Conservation (phyloP, 2,797 vertebrate species). For the Sebastes melanostomus region DNA sequence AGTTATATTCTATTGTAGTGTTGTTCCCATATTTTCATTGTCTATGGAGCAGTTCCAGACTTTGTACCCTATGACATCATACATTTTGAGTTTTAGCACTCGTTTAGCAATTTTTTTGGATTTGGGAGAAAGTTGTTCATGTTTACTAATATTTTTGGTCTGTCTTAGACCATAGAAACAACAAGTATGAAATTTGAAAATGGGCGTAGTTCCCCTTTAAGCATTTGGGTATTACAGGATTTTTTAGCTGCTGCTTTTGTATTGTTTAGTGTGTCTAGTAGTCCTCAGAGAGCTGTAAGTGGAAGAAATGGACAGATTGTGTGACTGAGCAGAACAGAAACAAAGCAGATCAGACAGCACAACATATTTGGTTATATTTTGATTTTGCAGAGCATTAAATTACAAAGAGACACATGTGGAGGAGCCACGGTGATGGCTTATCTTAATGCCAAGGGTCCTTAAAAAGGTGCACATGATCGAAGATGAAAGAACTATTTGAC, state of each 20-base stretch:
- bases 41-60: too few species aligned
- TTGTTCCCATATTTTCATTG: too few species aligned
- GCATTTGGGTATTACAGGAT: conserved; percentile 15
- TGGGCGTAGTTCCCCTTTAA: not conserved
- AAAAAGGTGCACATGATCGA: conserved; percentile 46
- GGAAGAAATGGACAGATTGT: conserved; percentile 36
- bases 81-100: too few species aligned
- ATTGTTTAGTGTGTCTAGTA: not conserved
- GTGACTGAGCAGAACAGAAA: not conserved
- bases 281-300: conserved; percentile 2
- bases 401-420: not conserved
- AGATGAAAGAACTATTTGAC: conserved; percentile 47
- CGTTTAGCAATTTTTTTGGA: not conserved
- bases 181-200: not conserved
- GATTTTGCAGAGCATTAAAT: not conserved
- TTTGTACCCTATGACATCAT: too few species aligned
- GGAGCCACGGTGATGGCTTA: not conserved
- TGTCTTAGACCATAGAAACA: not conserved
- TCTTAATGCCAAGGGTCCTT: conserved; percentile 3
- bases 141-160: not conserved
- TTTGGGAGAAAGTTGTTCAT: not conserved
- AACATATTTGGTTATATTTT: conserved; percentile 17
- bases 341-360: not conserved
- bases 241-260: conserved; percentile 17
- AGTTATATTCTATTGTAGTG: too few species aligned